Base-by-base conservation (phyloP, 2,888 invertebrate species). In the Cephus rjabovi region DNA sequence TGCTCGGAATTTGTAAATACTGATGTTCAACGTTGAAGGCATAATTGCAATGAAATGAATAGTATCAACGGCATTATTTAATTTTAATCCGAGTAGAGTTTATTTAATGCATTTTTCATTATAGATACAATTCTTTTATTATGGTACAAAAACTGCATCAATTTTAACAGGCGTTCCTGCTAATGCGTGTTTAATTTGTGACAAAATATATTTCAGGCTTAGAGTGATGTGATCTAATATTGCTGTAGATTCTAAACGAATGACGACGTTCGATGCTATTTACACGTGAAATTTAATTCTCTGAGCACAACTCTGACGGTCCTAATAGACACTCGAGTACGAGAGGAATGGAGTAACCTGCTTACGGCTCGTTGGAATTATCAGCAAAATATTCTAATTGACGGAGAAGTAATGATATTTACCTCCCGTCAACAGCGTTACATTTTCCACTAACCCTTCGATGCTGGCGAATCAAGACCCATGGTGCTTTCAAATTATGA, bases 371-470 rank as follows among this genome's bases (percentile, higher is more conserved):
- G 75, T 70, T 77, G 69, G 76, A 81, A 80, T 83, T 81, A 80
- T 78, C 77, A 70, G 81, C 81, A 80, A 82, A 83, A 83, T 80
- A 81, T 82, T 82, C 79, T 83, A 81, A 82, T 83, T 83, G 82
- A 83, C 80, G 77, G 71, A 31, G 78, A 81, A 79, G 74, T 81
- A 83, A 83, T 83, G 76, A 77, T 79, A 80, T 82, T 83, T 83
- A 77, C 79, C 71, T 73, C 74, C 74, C 76, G 23, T 23, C 56
- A 56, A 56, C 23, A 56, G 2, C 56, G 56, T 23, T 56, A 56
- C 56, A 9, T 23, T 40, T 40, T 9, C 23, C 0, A 40, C 23
- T 56, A 15, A 56, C 9, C 23, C 23, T 56, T 56, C 23, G 56
- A 56, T 23, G 9, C 23, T 23, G 1, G 9, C 23, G 9, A 56